Evolutionary conservation across 2,113 vertebrate genomes (phyloP).

Genomic region (Aramus guarauna): DNA sequence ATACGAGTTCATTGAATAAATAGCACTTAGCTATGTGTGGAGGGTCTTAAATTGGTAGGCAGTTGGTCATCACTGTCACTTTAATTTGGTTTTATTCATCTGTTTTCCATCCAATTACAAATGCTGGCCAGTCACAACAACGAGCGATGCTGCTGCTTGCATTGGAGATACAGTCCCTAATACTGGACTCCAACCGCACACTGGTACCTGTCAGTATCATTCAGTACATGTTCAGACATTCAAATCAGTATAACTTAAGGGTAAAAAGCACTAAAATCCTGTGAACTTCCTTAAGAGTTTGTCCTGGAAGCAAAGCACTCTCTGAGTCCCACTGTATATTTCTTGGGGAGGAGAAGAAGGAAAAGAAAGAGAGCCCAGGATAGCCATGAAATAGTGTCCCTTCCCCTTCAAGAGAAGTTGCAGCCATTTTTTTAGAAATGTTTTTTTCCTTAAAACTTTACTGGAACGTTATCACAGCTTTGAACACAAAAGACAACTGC

Average conservation of each 20-base stretch:
- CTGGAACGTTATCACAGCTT: not conserved
- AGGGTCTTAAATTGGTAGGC: not conserved
- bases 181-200: not conserved
- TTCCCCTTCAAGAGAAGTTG: not conserved
- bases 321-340: not conserved
- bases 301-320: not conserved
- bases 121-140: not conserved
- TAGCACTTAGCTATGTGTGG: not conserved
- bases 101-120: constrained; percentile 1
- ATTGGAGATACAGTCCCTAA: not conserved
- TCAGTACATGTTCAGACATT: not conserved
- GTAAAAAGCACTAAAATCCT: not conserved
- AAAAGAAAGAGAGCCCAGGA: not conserved
- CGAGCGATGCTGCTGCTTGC: not conserved
- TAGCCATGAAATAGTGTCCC: not conserved
- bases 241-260: not conserved
- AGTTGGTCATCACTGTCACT: not conserved
- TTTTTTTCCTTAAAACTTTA: not conserved
- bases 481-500: not conserved
- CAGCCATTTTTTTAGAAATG: not conserved
- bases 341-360: not conserved
- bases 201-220: not conserved
- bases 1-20: not conserved
- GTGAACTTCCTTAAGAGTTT: not conserved
- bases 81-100: not conserved